A percentile compares a stretch with the other conserved stretches of the same genome.
These are phyloP conservation scores for Caracal caracal DNA, from an alignment of 2,113 vertebrate genomes.

Conservation along the genomic window DNA sequence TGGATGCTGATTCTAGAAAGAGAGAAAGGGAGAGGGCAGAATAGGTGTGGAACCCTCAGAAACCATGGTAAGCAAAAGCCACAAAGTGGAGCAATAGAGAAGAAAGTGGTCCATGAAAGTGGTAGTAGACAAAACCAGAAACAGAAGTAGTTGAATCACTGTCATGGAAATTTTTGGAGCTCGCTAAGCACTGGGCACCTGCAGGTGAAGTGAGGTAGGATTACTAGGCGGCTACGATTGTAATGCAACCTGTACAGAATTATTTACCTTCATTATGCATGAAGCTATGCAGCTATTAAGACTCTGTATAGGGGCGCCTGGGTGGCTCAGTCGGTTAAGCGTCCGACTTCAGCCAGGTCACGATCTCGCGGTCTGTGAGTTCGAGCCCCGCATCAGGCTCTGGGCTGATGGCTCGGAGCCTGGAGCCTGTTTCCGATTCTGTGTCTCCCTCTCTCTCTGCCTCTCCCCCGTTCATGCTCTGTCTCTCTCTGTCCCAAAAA, in stretches of 20 bases:
- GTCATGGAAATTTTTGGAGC: not conserved
- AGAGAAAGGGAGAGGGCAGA: not conserved
- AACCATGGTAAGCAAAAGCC: not conserved
- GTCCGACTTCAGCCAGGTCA: too few species aligned
- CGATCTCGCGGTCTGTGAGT: too few species aligned
- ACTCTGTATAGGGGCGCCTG: not conserved
- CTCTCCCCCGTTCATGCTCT: too few species aligned
- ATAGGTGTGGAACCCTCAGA: not conserved
- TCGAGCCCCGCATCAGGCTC: too few species aligned
- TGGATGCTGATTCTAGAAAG: not conserved
- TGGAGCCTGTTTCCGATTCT: too few species aligned
- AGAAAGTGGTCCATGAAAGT: not conserved
- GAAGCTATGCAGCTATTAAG: not conserved
- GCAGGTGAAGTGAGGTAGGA: not conserved
- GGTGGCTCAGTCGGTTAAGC: too few species aligned
- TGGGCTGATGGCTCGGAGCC: too few species aligned
- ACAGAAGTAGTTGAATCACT: not conserved
- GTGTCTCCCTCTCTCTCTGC: too few species aligned
- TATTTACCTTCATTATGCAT: not conserved
- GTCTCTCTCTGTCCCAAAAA: too few species aligned
- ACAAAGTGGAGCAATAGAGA: not conserved
- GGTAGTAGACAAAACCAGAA: not conserved
- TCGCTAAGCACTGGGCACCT: not conserved
- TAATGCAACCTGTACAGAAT: not conserved
- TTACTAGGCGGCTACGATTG: not conserved